Base-by-base conservation (phyloP, 23 tunicate genomes). In the Botrylloides violaceus region DNA sequence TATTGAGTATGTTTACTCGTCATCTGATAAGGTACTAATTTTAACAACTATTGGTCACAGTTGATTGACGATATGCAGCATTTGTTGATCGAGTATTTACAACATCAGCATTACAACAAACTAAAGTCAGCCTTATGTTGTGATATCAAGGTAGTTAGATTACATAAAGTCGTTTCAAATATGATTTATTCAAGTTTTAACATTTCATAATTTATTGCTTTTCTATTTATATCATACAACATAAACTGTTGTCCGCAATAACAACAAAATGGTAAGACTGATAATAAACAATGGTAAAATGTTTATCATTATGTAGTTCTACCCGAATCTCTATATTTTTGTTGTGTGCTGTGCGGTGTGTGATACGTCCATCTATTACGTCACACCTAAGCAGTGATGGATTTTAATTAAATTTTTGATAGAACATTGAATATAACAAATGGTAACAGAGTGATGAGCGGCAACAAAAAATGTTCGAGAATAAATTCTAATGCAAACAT, bases 1-100 rank as follows among this genome's bases (percentile, higher is more conserved):
- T 43, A 43, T 43, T 43, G 53, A 15, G 53, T 43, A 7, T 43
- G 53, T 43, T 43, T 43, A 43, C 53, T 43, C 53, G 53, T 43
- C 53, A 43, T 43, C 53, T 43, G 53, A 43, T 43, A 43, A 43
- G 53, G 53, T 43, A 15, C 53, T 43, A 43, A 43, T 43, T 43
- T 43, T 43, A 43, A 43, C 53, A 43, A 43, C 53, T 15, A 43
- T 43, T 43, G 53, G 53, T 43, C 53, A 43, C 53, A 43, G 53
- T 43, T 43, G 53, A 43, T 43, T 43, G 53, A 43, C 53, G 53
- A 43, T 43, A 43, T 43, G 15, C 53, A 43, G 53, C 9, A 15
- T 43, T 43, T 43, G 53, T 43, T 43, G 53, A 15, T 15, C 53
- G 53, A 7, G 53, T 43, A 43, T 43, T 43, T 43, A 43, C 53